These are phyloP conservation scores for Anhinga anhinga DNA, from an alignment of 2,113 vertebrate species.

Conservation along the genomic window DNA sequence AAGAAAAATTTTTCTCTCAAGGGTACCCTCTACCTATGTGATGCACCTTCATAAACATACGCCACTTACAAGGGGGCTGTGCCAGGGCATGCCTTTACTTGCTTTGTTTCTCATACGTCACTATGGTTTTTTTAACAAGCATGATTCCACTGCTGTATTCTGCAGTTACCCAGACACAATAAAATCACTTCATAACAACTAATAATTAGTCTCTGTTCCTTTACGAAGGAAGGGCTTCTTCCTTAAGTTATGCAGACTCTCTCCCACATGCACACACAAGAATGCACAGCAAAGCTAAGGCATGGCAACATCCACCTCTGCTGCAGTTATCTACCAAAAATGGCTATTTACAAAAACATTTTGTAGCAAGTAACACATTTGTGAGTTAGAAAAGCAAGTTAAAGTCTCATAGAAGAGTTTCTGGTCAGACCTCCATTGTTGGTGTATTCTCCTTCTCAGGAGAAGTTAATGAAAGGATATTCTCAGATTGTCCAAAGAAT, in stretches of 20 bases:
- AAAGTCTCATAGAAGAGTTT: background rate
- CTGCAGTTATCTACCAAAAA: background rate
- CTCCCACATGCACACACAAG: background rate
- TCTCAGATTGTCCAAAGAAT: background rate
- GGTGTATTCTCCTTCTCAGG: background rate
- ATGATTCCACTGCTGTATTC: background rate
- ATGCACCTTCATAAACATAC: rapidly evolving
- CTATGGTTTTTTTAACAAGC: background rate
- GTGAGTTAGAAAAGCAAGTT: background rate
- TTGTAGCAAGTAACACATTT: background rate
- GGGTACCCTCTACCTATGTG: background rate
- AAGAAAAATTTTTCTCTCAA: background rate
- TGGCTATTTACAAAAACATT: background rate
- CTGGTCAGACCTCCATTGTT: background rate
- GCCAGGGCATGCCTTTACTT: background rate
- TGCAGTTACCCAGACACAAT: background rate
- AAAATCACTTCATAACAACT: background rate
- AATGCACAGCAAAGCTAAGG: background rate
- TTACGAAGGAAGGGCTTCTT: background rate
- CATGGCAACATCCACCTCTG: background rate
- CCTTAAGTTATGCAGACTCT: background rate
- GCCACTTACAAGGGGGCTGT: background rate
- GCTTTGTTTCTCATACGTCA: background rate
- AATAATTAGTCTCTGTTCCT: background rate
- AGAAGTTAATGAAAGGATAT: background rate